phyloP scores from a whole-genome alignment of 2,888 invertebrate genomes.

The Ryuthela nishihirai region DNA sequence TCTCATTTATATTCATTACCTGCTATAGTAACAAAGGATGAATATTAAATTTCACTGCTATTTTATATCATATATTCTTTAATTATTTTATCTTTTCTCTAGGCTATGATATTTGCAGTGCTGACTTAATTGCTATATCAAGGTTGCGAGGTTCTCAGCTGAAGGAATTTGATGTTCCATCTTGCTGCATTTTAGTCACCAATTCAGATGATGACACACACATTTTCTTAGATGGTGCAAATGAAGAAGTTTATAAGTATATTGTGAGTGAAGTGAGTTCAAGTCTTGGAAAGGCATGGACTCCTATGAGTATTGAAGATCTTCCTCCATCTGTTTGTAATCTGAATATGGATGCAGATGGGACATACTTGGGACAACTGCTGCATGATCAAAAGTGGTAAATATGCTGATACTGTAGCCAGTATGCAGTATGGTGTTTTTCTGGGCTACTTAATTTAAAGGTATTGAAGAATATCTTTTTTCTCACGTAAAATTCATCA shows the following conservation, averaged over 20 bases:
- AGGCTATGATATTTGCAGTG: constrained; percentile 62
- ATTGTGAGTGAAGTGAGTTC: constrained; percentile 20
- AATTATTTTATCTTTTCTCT: constrained; percentile 18
- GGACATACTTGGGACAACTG: constrained; percentile 18
- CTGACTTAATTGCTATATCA: constrained; percentile 63
- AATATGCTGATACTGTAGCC: too few species aligned
- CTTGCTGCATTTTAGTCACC: constrained; percentile 48
- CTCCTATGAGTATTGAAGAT: constrained; percentile 14
- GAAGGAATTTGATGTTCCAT: constrained; percentile 59
- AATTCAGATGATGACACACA: constrained; percentile 7
- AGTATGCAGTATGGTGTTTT: too few species aligned
- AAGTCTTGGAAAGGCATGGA: constrained; percentile 12
- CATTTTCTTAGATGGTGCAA: neutral
- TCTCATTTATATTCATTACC: neutral
- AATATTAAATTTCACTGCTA: neutral
- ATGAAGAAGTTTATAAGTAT: neutral
- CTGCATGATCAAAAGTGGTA: constrained; percentile 26
- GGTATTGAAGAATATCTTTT: too few species aligned
- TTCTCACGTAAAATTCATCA: too few species aligned
- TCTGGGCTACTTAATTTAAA: too few species aligned
- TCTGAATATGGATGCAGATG: constrained; percentile 20
- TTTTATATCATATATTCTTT: neutral
- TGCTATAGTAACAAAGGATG: neutral
- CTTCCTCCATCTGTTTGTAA: constrained; percentile 28
- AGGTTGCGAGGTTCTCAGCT: constrained; percentile 59